These are phyloP conservation scores for Egretta garzetta DNA, from an alignment of 2,113 vertebrate genomes.

Conservation along the genomic window DNA sequence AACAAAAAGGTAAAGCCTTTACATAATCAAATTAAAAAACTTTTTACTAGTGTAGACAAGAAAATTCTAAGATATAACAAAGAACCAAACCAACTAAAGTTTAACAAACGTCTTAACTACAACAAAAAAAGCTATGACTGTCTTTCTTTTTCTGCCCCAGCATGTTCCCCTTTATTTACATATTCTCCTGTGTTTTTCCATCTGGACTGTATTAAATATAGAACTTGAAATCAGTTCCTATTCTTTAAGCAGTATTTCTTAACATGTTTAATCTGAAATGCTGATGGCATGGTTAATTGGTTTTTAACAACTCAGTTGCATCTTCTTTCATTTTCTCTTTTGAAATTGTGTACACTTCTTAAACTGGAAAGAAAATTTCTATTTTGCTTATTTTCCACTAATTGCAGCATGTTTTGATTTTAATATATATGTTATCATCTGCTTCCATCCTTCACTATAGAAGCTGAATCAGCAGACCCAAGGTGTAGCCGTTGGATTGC, in stretches of 20 bases:
- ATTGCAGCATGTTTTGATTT: constrained; percentile 28
- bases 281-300: neutral
- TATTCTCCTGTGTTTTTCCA: neutral
- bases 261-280: neutral
- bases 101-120: neutral
- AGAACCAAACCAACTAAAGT: neutral
- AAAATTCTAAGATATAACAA: neutral
- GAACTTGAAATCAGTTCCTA: neutral
- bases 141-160: neutral
- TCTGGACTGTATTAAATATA: neutral
- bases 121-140: neutral
- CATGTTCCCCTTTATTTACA: neutral
- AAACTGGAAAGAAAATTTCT: constrained; percentile 14
- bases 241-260: neutral
- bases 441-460: neutral
- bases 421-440: neutral
- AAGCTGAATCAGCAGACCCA: constrained; percentile 45
- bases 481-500: constrained; percentile 19
- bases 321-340: neutral
- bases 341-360: neutral
- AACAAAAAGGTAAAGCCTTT: neutral
- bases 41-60: neutral
- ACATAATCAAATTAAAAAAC: neutral
- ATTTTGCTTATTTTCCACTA: constrained; percentile 16
- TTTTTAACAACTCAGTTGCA: neutral